Evolutionary conservation across 2,113 vertebrate species (phyloP).

Genomic region (Leucopsar rothschildi): DNA sequence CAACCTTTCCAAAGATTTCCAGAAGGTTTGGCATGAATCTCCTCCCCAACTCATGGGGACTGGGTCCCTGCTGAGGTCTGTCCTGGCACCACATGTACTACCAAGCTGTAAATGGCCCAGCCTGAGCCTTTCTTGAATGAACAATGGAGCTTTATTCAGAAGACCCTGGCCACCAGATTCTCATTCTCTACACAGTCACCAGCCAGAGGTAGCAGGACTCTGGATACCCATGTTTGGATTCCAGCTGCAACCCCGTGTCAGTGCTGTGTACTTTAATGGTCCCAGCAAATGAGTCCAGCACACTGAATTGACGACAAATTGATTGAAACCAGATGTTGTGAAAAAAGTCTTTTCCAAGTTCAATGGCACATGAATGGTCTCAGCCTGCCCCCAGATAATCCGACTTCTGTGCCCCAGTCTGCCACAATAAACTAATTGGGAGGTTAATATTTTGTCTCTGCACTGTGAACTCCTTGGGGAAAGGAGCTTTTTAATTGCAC

Average conservation of each 20-base stretch:
- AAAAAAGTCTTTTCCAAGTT: conserved; percentile 54
- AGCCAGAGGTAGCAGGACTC: background rate
- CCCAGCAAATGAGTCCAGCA: conserved; percentile 1
- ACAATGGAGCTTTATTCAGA: background rate
- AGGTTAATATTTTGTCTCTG: conserved; percentile 33
- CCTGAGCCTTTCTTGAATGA: background rate
- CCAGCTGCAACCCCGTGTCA: background rate
- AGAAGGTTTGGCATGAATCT: background rate
- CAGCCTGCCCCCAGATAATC: background rate
- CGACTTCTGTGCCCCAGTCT: conserved; percentile 34
- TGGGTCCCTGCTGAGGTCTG: background rate
- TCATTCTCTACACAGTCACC: background rate
- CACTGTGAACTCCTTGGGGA: background rate
- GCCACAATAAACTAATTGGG: conserved; percentile 49
- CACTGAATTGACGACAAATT: background rate
- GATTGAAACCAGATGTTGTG: conserved; percentile 31
- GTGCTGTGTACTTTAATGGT: conserved; percentile 1
- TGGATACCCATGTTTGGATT: background rate
- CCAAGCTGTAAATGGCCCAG: background rate
- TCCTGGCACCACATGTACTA: rapidly evolving
- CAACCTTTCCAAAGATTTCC: background rate
- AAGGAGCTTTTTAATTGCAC: conserved; percentile 14
- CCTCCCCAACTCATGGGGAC: rapidly evolving
- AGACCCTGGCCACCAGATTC: background rate
- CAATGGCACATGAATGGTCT: conserved; percentile 39